Percentiles rank a stretch among this genome's conserved stretches.
These are phyloP conservation scores for Palythoa heliodiscus DNA, from an alignment of 92 coral and sea anemone species.

Conservation along the genomic window DNA sequence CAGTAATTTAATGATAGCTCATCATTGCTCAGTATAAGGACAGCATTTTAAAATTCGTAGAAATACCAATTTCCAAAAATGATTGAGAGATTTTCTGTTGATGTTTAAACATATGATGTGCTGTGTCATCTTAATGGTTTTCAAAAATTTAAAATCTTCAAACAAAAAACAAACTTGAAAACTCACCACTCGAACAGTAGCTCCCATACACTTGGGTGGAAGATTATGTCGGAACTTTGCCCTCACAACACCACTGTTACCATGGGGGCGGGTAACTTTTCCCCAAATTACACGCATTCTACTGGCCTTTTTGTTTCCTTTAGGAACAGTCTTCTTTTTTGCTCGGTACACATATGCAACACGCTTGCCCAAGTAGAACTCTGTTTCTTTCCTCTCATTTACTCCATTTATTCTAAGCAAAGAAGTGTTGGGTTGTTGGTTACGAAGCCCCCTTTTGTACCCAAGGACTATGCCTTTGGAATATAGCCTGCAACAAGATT, in stretches of 20 bases:
- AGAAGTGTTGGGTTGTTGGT: conserved; percentile 97
- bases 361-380: conserved; percentile 96
- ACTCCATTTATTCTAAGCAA: conserved; percentile 94
- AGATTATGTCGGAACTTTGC: conserved; percentile 97
- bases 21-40: conserved; percentile 73
- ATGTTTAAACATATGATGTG: too few relatives aligned
- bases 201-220: conserved; percentile 97
- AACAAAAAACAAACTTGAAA: background rate
- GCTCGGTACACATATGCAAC: conserved; percentile 96
- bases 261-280: conserved; percentile 90
- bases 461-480: conserved; percentile 98
- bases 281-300: conserved; percentile 98
- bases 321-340: conserved; percentile 82
- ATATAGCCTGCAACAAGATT: conserved; percentile 66
- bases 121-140: too few relatives aligned
- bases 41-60: too few relatives aligned
- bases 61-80: too few relatives aligned
- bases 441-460: conserved; percentile 93
- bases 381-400: conserved; percentile 75
- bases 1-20: conserved; percentile 50
- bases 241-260: conserved; percentile 99
- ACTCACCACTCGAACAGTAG: conserved; percentile 97
- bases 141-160: too few relatives aligned
- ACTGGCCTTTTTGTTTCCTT: conserved; percentile 88
- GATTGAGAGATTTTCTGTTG: too few relatives aligned